phyloP scores from a whole-genome alignment of 1,140 invertebrate genomes.

The Drosophila tropicalis region DNA sequence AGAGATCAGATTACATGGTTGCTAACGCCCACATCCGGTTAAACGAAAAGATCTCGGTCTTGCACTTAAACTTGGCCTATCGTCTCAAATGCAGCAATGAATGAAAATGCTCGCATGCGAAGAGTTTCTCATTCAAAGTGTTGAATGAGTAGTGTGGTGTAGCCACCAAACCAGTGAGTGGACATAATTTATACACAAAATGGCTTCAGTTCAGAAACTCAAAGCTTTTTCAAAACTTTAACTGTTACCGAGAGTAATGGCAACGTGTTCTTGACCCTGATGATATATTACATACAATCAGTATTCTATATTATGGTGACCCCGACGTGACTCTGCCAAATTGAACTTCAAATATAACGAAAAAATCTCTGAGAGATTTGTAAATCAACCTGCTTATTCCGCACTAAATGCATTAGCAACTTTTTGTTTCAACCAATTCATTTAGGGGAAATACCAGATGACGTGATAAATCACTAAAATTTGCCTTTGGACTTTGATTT shows the following conservation, averaged over 20 bases:
- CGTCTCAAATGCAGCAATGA: slow-evolving; percentile 22
- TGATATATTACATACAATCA: too few species aligned
- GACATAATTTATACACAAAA: slow-evolving; percentile 5
- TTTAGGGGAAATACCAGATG: too few species aligned
- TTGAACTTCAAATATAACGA: too few species aligned
- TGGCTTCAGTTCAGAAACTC: neutral
- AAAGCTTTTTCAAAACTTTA: neutral
- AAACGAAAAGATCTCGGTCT: slow-evolving; percentile 11
- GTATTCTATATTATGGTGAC: too few species aligned
- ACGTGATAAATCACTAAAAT: too few species aligned
- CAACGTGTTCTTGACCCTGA: too few species aligned
- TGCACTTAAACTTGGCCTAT: slow-evolving; percentile 32
- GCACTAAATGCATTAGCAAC: too few species aligned
- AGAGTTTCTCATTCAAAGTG: slow-evolving; percentile 7
- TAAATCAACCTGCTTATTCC: too few species aligned
- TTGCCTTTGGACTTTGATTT: neutral
- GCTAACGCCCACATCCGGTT: slow-evolving; percentile 82
- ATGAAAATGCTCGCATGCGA: slow-evolving; percentile 24
- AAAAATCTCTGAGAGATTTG: too few species aligned
- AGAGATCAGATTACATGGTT: slow-evolving; percentile 83
- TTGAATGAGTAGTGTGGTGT: neutral
- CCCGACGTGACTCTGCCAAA: too few species aligned
- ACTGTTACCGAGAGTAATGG: too few species aligned
- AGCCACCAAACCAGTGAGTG: neutral
- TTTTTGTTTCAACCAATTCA: too few species aligned